Base-by-base conservation (phyloP, 2,888 invertebrate genomes). In the Busseola fusca region DNA sequence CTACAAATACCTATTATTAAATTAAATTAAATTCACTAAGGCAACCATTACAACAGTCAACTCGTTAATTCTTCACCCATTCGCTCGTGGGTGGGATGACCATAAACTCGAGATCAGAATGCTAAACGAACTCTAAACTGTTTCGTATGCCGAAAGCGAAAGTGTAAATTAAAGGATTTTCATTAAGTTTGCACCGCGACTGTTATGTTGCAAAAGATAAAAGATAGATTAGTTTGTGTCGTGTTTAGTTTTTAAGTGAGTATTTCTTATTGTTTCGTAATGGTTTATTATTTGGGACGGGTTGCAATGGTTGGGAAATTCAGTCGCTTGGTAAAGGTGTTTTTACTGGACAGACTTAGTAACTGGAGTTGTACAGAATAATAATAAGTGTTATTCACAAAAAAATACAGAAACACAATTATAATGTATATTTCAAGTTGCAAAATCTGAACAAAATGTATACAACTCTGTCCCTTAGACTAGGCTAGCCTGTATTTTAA, bases 51-150 rank as follows among this genome's bases (percentile, higher is more conserved):
- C 83, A 64, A 59, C 69, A 83, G 42, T 42, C n/a, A n/a, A 52
- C 48, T 70, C 12, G 58, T 56, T 75, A 68, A 80, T 60, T 74
- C 73, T 65, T 62, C 0, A 40, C 42, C 59, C 18, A 69, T 54
- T 40, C 65, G 57, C 37, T 64, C 69, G 74, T 84, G 82, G 75
- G 84, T 78, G 83, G 82, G 78, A 77, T 77, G 30, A 27, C 50
- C 54, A 74, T 64, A 72, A 69, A 73, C 30, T 50, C 72, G 71
- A 62, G 64, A 34, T 16, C 42, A 59, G 83, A 80, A 82, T 84
- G 56, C 34, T 74, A 80, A 83, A 64, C 37, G 60, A 40, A 54
- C 54, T 18, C 30, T 0, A 56, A 56, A 48, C 58, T 67, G 21
- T 59, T 80, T 70, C 37, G 75, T 74, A 83, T 82, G 82, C 74